Evolutionary conservation across 2,113 vertebrate genomes (phyloP).

Genomic region (Actenoides lindsayi): DNA sequence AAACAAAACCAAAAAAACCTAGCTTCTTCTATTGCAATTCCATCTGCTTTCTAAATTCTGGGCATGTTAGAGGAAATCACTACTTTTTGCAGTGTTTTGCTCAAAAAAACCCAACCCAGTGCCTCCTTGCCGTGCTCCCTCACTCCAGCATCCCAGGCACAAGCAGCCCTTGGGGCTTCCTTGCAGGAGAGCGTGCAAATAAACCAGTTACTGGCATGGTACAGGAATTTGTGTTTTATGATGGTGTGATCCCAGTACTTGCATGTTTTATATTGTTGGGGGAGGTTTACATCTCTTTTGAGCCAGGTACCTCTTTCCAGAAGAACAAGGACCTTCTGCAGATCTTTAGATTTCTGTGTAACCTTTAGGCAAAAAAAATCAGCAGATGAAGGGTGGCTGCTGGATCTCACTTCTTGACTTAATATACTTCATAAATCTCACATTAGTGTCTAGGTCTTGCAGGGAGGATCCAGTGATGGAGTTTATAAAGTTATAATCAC

Average conservation of each 20-base stretch:
- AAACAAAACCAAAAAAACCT: accelerated
- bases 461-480: slow-evolving; percentile 29
- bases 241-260: not conserved
- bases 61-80: not conserved
- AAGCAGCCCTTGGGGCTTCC: not conserved
- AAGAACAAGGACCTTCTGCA: not conserved
- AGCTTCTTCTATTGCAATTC: not conserved
- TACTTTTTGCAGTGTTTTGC: not conserved
- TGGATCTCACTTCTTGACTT: not conserved
- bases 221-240: not conserved
- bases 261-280: not conserved
- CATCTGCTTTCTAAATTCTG: too few species aligned
- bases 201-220: not conserved
- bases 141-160: not conserved
- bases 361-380: not conserved
- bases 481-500: slow-evolving; percentile 17
- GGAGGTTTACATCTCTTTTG: not conserved
- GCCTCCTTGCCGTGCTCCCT: not conserved
- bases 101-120: not conserved
- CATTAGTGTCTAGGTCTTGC: slow-evolving; percentile 1
- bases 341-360: not conserved
- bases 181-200: not conserved
- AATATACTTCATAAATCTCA: slow-evolving; percentile 48
- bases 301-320: not conserved
- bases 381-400: not conserved